A percentile compares a stretch with the other conserved stretches of the same genome.
phyloP scores from a whole-genome alignment of 2,113 vertebrate genomes.

The Barnardius zonarius region DNA sequence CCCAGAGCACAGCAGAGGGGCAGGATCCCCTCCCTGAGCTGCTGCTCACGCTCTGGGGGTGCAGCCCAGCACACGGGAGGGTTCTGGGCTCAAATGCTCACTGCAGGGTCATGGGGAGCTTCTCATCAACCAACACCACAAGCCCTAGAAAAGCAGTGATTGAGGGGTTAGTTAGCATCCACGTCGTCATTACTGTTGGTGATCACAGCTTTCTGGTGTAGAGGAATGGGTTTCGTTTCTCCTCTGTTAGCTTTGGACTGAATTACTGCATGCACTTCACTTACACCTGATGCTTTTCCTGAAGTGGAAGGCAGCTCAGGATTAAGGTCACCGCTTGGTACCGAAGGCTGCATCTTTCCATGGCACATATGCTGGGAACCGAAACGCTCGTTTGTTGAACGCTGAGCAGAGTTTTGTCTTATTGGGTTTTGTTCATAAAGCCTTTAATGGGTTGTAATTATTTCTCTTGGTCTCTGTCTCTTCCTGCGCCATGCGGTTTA shows the following conservation, averaged over 20 bases:
- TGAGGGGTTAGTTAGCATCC: not conserved
- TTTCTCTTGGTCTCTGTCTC: slow-evolving; percentile 11
- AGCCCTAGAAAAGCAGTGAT: not conserved
- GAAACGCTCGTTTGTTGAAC: not conserved
- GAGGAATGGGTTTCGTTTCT: not conserved
- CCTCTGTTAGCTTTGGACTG: not conserved
- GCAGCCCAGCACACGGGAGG: not conserved
- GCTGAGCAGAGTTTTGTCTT: not conserved
- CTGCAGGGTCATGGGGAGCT: not conserved
- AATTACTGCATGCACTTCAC: not conserved
- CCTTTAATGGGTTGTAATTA: not conserved
- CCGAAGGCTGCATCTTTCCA: not conserved
- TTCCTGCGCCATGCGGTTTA: not conserved
- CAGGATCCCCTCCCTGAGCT: not conserved
- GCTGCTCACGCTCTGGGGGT: not conserved
- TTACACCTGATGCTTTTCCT: not conserved
- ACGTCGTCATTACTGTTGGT: not conserved
- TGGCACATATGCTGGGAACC: rapidly evolving
- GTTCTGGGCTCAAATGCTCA: not conserved
- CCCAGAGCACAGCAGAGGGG: no score
- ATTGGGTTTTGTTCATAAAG: not conserved
- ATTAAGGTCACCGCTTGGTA: not conserved
- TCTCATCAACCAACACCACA: not conserved
- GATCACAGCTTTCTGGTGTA: not conserved
- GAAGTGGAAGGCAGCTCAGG: not conserved